Conservation (phyloP, 1,140 invertebrate genomes). For the Leptinotarsa defecta region DNA sequence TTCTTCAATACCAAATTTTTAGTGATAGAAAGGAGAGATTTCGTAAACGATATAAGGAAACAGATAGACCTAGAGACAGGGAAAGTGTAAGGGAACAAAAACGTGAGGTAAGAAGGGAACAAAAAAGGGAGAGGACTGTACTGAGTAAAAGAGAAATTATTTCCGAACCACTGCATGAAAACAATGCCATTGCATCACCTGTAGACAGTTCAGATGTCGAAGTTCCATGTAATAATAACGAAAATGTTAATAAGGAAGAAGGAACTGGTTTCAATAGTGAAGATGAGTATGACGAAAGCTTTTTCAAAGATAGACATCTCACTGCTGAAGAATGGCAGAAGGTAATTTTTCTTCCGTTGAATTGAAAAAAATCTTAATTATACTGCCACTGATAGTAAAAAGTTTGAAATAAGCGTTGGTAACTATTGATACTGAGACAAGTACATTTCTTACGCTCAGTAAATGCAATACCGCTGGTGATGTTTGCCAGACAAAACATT, state of each 20-base stretch:
- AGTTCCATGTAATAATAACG: constrained; percentile 46
- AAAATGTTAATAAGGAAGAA: constrained; percentile 48
- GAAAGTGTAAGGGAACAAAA: constrained; percentile 50
- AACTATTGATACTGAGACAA: too few species aligned
- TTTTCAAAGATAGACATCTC: constrained; percentile 44
- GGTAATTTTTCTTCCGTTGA: constrained; percentile 32
- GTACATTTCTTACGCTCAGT: too few species aligned
- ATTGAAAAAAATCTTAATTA: too few species aligned
- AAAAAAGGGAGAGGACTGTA: constrained; percentile 47
- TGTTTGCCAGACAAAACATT: too few species aligned
- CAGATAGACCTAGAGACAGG: constrained; percentile 44
- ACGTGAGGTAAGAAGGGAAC: constrained; percentile 44
- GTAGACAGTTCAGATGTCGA: constrained; percentile 37
- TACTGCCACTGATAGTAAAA: too few species aligned
- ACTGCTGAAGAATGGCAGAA: constrained; percentile 55
- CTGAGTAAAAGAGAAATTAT: constrained; percentile 43
- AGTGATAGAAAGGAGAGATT: constrained; percentile 50
- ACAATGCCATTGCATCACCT: constrained; percentile 32
- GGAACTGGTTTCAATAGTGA: constrained; percentile 55
- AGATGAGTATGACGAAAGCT: constrained; percentile 53
- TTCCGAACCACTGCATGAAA: constrained; percentile 42
- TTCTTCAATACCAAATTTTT: neutral
- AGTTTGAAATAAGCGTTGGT: too few species aligned
- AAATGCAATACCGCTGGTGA: too few species aligned
- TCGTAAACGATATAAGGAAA: constrained; percentile 52